A percentile compares a stretch with the other conserved stretches of the same genome.
Evolutionary conservation across 2,113 vertebrate species (phyloP).

Genomic region (Lamprologus speciosus): DNA sequence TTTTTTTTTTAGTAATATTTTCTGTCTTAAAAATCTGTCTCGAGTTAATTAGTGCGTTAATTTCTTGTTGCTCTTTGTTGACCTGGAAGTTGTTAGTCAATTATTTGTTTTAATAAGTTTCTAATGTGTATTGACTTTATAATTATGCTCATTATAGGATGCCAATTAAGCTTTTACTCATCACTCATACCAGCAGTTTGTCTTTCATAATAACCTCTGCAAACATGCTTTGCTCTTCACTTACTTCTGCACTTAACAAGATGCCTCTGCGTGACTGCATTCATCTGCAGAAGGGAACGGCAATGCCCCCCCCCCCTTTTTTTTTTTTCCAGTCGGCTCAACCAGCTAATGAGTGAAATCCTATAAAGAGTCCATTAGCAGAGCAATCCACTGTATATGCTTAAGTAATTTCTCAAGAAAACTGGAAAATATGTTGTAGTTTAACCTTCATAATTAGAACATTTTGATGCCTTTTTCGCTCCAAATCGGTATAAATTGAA

Average conservation of each 20-base stretch:
- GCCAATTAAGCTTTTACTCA: neutral
- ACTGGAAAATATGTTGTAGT: neutral
- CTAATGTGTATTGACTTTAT: neutral
- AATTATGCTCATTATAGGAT: neutral
- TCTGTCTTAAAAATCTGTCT: neutral
- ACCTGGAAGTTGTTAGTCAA: neutral
- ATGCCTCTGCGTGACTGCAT: neutral
- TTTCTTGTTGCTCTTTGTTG: neutral
- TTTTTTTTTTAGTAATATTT: neutral
- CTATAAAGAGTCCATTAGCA: neutral
- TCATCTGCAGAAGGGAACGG: neutral
- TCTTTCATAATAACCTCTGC: neutral
- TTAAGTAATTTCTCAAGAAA: neutral
- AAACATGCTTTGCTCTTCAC: neutral
- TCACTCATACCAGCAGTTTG: neutral
- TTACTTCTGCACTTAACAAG: neutral
- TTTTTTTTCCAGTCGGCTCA: neutral
- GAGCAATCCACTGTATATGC: neutral
- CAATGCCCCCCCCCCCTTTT: rapidly evolving
- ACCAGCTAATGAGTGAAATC: neutral
- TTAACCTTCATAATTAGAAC: neutral
- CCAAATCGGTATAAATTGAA: neutral
- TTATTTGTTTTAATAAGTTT: neutral
- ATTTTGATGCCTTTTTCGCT: neutral
- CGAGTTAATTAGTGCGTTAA: neutral